Conservation (phyloP, 2,797 vertebrate genomes). For the Geotrypetes seraphini region DNA sequence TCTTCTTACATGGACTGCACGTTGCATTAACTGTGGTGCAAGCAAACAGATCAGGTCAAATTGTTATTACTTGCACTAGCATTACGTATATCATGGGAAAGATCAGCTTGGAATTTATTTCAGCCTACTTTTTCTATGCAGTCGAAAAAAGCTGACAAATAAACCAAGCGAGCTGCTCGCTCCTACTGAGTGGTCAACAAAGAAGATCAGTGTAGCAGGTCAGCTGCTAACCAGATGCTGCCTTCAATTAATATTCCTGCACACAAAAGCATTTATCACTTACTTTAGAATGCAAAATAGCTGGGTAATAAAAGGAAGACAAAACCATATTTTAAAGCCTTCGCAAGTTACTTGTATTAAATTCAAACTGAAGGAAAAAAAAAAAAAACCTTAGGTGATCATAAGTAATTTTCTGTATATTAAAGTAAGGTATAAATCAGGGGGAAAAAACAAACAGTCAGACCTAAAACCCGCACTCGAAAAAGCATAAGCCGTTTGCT, state of each 20-base stretch:
- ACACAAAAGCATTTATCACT: slow-evolving; percentile 55
- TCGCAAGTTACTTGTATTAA: slow-evolving; percentile 31
- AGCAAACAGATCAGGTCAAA: slow-evolving; percentile 50
- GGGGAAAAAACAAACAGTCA: too few relatives aligned
- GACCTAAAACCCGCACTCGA: slow-evolving; percentile 34
- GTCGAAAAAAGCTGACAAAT: slow-evolving; percentile 25
- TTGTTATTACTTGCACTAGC: slow-evolving; percentile 34
- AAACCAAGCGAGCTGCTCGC: slow-evolving; percentile 31
- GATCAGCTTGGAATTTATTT: slow-evolving; percentile 30
- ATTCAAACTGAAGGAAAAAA: slow-evolving; percentile 1
- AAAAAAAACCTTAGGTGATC: neutral
- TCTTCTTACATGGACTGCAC: slow-evolving; percentile 10
- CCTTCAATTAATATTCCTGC: slow-evolving; percentile 64
- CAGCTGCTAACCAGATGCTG: slow-evolving; percentile 71
- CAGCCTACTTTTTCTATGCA: slow-evolving; percentile 11
- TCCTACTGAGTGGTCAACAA: slow-evolving; percentile 43
- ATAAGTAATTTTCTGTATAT: neutral
- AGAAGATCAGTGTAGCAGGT: slow-evolving; percentile 40
- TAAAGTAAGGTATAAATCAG: neutral
- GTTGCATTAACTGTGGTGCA: slow-evolving; percentile 43
- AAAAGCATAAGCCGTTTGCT: slow-evolving; percentile 28
- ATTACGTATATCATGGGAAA: slow-evolving; percentile 34
- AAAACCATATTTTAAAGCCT: slow-evolving; percentile 44
- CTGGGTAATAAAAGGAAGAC: slow-evolving; percentile 53
- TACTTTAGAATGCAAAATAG: slow-evolving; percentile 47